Percentiles rank a stretch among this genome's conserved stretches.
Evolutionary conservation across 2,113 vertebrate genomes (phyloP).

Genomic region (Circaetus gallicus): DNA sequence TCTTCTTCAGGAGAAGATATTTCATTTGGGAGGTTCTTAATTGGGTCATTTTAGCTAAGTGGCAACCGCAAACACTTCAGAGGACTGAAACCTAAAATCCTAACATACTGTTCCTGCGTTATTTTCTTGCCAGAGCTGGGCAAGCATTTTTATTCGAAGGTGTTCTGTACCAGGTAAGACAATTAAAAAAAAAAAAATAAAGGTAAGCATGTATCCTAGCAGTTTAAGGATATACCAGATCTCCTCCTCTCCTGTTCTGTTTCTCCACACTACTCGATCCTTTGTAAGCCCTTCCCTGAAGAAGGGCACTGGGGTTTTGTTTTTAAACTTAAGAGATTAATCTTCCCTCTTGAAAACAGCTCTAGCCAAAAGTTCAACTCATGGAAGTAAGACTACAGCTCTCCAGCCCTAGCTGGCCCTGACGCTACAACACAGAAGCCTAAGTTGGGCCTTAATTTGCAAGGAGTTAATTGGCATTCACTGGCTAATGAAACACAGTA

Average conservation of each 20-base stretch:
- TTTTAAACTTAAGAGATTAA: neutral
- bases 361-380: neutral
- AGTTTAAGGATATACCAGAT: neutral
- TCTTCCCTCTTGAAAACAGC: neutral
- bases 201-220: neutral
- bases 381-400: neutral
- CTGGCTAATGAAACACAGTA: slow-evolving; percentile 49
- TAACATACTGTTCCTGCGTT: neutral
- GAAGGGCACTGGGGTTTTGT: neutral
- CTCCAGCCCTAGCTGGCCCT: neutral
- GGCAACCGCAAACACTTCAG: neutral
- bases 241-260: neutral
- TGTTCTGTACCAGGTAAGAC: neutral
- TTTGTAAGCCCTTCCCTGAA: neutral
- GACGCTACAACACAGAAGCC: neutral
- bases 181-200: neutral
- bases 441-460: slow-evolving; percentile 22
- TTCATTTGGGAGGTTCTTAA: slow-evolving; percentile 11
- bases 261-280: neutral
- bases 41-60: neutral
- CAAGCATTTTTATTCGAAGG: neutral
- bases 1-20: neutral
- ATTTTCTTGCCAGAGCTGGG: neutral
- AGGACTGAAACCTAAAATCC: neutral
- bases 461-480: slow-evolving; percentile 54